Percentiles rank a stretch among this genome's conserved stretches.
Conservation (phyloP, 2,113 vertebrate species). For the Mustela lutreola region DNA sequence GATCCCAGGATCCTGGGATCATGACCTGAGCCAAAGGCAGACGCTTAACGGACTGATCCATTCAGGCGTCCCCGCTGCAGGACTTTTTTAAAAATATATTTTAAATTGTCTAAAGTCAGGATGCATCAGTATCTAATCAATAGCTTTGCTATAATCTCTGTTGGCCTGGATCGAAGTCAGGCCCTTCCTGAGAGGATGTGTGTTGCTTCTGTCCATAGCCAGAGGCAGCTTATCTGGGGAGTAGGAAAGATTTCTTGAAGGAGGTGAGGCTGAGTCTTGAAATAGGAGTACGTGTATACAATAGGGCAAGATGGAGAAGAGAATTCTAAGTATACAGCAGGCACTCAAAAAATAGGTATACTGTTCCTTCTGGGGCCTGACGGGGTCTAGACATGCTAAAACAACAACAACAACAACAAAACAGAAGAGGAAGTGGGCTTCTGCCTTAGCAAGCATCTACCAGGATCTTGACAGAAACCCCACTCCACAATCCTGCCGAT, state of each 20-base stretch:
- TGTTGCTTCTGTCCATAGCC: neutral
- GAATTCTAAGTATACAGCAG: neutral
- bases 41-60: too few relatives aligned
- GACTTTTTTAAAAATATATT: neutral
- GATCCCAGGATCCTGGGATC: too few relatives aligned
- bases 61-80: too few relatives aligned
- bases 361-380: neutral
- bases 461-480: neutral
- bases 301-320: neutral
- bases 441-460: neutral
- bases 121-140: neutral
- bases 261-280: neutral
- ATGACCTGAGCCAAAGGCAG: too few relatives aligned
- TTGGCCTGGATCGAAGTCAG: neutral
- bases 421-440: neutral
- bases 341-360: neutral
- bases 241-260: neutral
- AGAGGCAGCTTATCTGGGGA: neutral
- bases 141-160: neutral
- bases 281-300: neutral
- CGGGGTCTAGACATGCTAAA: neutral
- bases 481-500: neutral
- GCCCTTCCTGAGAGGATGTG: neutral
- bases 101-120: neutral
- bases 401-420: too few relatives aligned